Evolutionary conservation across 2,797 vertebrate species (phyloP).

Genomic region (Eutrigla gurnardus): DNA sequence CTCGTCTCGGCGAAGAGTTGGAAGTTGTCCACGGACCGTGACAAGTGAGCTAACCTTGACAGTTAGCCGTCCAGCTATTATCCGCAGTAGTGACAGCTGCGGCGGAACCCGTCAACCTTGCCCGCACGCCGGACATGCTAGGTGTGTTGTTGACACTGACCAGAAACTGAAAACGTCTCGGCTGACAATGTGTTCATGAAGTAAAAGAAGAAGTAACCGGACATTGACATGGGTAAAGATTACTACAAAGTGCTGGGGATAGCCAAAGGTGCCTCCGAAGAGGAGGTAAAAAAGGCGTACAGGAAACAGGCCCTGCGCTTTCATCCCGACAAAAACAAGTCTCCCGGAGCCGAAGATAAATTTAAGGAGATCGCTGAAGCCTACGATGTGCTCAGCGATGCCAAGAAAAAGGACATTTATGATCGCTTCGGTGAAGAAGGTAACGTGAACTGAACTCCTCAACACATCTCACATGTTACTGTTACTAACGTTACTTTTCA

Average conservation of each 20-base stretch:
- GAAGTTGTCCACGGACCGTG: conserved; percentile 2
- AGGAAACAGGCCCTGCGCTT: conserved; percentile 95
- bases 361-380: conserved; percentile 99
- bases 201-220: conserved; percentile 8
- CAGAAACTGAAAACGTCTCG: neutral
- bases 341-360: conserved; percentile 94
- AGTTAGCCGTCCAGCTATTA: conserved; percentile 28
- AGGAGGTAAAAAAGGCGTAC: conserved; percentile 98
- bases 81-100: conserved; percentile 36
- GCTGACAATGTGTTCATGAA: conserved; percentile 47
- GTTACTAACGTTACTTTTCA: neutral
- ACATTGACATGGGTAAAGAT: conserved; percentile 93
- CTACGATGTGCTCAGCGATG: conserved; percentile 97
- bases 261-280: conserved; percentile 93
- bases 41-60: conserved; percentile 28
- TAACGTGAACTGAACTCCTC: conserved; percentile 58
- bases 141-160: neutral
- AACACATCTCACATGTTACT: neutral
- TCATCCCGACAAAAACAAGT: conserved; percentile 98
- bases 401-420: conserved; percentile 96
- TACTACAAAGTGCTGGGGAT: conserved; percentile 96
- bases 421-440: conserved; percentile 98
- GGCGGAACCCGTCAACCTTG: conserved; percentile 6
- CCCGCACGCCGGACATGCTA: conserved; percentile 21
- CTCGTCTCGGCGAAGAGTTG: neutral